phyloP scores from a whole-genome alignment of 2,888 invertebrate species.

The Dorcus parallelipipedus region DNA sequence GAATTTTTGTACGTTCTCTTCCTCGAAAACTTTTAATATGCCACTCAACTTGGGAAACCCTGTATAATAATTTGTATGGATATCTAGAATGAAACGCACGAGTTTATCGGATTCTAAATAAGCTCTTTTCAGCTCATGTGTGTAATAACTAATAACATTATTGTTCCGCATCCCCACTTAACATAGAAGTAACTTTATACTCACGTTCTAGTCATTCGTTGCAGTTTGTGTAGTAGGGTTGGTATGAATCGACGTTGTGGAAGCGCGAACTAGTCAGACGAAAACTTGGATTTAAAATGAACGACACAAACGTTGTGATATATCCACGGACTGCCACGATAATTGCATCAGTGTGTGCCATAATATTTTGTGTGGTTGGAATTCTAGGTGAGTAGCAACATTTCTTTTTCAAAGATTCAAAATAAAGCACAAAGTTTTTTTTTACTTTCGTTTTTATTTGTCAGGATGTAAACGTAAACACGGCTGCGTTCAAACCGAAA shows the following conservation, averaged over 20 bases:
- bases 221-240: not conserved
- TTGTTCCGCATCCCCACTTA: not conserved
- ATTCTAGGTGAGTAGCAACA: slow-evolving; percentile 63
- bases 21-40: no score
- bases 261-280: no score
- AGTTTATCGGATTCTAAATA: no score
- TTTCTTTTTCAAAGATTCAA: no score
- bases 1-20: no score
- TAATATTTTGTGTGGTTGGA: slow-evolving; percentile 74
- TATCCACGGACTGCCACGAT: slow-evolving; percentile 75
- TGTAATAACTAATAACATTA: no score
- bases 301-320: slow-evolving; percentile 7
- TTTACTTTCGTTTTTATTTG: slow-evolving; percentile 16
- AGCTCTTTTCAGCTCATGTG: no score
- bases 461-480: slow-evolving; percentile 1
- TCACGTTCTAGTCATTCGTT: not conserved
- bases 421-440: not conserved
- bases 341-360: slow-evolving; percentile 74
- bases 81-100: no score
- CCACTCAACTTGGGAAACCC: no score
- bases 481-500: no score
- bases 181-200: not conserved
- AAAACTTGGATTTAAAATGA: not conserved
- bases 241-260: not conserved
- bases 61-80: no score